These are phyloP conservation scores for Cairina moschata DNA, from an alignment of 2,113 vertebrate species.

Conservation along the genomic window DNA sequence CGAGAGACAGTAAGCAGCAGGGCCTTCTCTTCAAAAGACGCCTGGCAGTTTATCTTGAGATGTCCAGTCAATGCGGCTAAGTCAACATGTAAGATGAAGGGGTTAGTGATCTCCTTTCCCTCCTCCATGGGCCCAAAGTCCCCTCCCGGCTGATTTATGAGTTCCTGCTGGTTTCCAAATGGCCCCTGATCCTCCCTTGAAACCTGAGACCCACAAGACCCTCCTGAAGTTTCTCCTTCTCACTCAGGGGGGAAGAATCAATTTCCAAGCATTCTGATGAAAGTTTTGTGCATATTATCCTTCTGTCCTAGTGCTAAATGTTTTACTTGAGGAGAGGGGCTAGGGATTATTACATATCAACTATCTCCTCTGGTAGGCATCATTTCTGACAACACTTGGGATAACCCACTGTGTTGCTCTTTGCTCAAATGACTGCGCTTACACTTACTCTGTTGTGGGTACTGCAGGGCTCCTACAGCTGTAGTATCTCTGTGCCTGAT, in stretches of 20 bases:
- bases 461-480: neutral
- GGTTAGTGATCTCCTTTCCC: neutral
- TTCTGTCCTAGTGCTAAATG: neutral
- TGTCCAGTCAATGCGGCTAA: neutral
- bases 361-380: neutral
- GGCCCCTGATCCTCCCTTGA: constrained; percentile 17
- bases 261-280: neutral
- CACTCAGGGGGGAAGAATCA: neutral
- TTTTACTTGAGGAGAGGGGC: neutral
- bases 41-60: constrained; percentile 38
- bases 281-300: neutral
- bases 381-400: neutral
- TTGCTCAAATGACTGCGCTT: neutral
- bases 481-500: neutral
- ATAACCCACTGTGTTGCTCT: neutral
- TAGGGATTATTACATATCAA: neutral
- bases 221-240: neutral
- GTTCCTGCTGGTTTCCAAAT: constrained; percentile 41
- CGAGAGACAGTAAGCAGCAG: neutral
- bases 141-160: constrained; percentile 33
- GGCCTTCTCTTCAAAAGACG: constrained; percentile 4
- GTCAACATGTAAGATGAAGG: constrained; percentile 49
- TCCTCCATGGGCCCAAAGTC: neutral
- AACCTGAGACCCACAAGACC: constrained; percentile 3
- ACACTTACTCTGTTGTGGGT: neutral